Conservation (phyloP, 1,140 invertebrate species). For the Pseudachorutes palmiensis region DNA sequence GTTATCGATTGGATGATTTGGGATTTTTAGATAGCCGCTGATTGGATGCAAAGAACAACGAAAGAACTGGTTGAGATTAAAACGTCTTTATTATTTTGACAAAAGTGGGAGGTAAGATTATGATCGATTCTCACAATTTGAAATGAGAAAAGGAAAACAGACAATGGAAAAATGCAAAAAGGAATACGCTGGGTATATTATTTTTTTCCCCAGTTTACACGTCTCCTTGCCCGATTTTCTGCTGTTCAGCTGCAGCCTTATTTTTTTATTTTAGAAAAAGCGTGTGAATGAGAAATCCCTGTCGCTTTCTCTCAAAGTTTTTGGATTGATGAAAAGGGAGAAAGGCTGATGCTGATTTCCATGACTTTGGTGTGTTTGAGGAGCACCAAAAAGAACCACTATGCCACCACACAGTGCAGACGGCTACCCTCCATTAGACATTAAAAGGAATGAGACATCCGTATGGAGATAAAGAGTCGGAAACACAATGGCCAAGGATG, state of each 20-base stretch:
- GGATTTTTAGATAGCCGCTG: too few relatives aligned
- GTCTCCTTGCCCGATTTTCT: background rate
- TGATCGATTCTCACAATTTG: background rate
- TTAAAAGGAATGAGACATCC: constrained; percentile 2
- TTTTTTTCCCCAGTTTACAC: background rate
- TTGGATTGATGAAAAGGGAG: background rate
- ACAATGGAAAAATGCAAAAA: background rate
- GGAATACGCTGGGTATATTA: background rate
- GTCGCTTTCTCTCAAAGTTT: background rate
- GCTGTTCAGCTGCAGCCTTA: background rate
- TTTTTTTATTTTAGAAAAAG: background rate
- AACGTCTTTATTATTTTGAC: too few relatives aligned
- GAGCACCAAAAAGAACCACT: background rate
- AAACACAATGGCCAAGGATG: background rate
- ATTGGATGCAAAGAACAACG: too few relatives aligned
- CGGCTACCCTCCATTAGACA: constrained; percentile 8
- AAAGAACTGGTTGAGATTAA: too few relatives aligned
- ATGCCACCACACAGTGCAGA: constrained; percentile 2
- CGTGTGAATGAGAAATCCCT: background rate
- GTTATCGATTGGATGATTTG: too few relatives aligned
- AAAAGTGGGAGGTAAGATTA: background rate
- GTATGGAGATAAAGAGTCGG: background rate
- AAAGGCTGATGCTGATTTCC: background rate
- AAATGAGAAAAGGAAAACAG: background rate
- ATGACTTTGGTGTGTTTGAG: background rate